Evolutionary conservation across 2,888 invertebrate genomes (phyloP), one percentile per base, ranked within the genome.

Genomic region (Drosophila colorata): DNA sequence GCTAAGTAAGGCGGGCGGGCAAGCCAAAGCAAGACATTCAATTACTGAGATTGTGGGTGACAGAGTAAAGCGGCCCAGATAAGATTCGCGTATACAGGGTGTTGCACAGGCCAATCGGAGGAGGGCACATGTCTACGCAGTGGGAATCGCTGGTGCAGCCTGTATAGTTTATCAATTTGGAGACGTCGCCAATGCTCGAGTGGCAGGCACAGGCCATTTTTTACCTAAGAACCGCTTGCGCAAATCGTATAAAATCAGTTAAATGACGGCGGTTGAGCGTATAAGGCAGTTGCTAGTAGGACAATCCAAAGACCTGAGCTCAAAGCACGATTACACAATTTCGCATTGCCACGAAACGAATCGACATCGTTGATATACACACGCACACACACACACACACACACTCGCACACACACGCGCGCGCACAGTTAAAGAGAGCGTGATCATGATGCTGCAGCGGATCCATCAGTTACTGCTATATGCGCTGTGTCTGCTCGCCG

Each of bases 201-300:
- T 64, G 65, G 61, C 55, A 18, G 55, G 55, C 64, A 56, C 64
- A 61, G 60, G 57, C 53, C 60, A 44, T 40, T 49, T 65, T 58
- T 66, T 65, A 47, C 44, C 76, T 84, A 76, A 81, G 69, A 82
- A 71, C 63, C 57, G 65, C 66, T 72, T 65, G 69, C 71, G 53
- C 69, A 73, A 77, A 72, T 74, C 75, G 60, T 75, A 81, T 74
- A 70, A 76, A 79, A 87, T 87, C 90, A 90, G 90, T 90, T 82
- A 80, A 82, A 73, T 72, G 76, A 79, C 80, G 84, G 80, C 90
- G 80, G 81, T 88, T 74, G 76, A 64, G 66, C 73, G 74, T 72
- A 60, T 41, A 78, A 76, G 68, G 79, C 70, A 60, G 58, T 33
- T 31, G 46, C 20, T 41, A 40, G 14, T 31, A 43, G 59, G 28